Percentiles rank a stretch among this genome's conserved stretches.
phyloP scores from a whole-genome alignment of 1,140 invertebrate genomes.

The Zophobas morio region DNA sequence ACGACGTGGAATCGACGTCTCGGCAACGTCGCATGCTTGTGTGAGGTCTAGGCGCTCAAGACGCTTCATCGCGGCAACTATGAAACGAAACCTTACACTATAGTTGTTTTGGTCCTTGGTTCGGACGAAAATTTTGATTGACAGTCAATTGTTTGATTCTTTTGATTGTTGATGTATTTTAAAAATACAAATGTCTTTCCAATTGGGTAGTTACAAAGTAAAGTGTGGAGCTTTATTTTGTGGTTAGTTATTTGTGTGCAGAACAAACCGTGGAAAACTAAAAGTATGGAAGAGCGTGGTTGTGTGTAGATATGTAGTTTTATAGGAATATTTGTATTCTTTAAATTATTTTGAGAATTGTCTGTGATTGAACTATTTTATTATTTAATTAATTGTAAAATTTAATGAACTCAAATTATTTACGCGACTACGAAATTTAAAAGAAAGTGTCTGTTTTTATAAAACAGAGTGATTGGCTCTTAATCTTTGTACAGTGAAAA shows the following conservation, averaged over 20 bases:
- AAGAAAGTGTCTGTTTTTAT: conserved; percentile 34
- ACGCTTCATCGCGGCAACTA: conserved; percentile 23
- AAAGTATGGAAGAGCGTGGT: conserved; percentile 42
- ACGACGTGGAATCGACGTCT: too few species aligned
- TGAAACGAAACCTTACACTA: conserved; percentile 10
- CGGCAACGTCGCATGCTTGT: neutral
- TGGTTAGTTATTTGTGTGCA: conserved; percentile 20
- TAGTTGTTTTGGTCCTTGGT: conserved; percentile 25
- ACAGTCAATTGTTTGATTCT: conserved; percentile 30
- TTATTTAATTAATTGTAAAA: conserved; percentile 52
- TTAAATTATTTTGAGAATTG: conserved; percentile 61
- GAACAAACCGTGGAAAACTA: conserved; percentile 5
- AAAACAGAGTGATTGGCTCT: conserved; percentile 40
- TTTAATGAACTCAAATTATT: conserved; percentile 46
- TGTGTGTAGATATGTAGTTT: conserved; percentile 56
- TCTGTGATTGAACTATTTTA: conserved; percentile 59
- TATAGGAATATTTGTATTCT: conserved; percentile 50
- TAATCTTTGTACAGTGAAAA: conserved; percentile 36
- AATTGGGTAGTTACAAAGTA: conserved; percentile 42
- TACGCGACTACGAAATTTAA: conserved; percentile 7
- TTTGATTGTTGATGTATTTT: conserved; percentile 41
- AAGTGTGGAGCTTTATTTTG: conserved; percentile 46
- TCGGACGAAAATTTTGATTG: conserved; percentile 37
- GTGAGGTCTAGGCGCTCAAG: neutral
- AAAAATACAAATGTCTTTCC: conserved; percentile 49